Percentiles rank a stretch among this genome's conserved stretches.
Conservation (phyloP, 2,888 invertebrate species). For the Eupithecia tripunctaria region DNA sequence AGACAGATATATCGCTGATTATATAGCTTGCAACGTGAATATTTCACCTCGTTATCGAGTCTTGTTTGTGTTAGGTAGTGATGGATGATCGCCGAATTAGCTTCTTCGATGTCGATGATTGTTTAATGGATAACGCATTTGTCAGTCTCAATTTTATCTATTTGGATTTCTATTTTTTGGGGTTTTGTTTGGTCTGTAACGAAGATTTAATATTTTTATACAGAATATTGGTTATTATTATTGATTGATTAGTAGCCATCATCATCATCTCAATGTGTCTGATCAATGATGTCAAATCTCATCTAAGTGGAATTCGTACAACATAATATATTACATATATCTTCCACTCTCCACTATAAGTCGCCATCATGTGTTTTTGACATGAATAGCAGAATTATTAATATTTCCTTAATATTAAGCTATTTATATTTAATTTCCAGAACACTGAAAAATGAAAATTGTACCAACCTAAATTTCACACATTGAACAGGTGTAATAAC, state of each 20-base stretch:
- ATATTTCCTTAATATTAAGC: not conserved
- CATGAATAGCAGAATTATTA: too few species aligned
- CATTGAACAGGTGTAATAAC: too few species aligned
- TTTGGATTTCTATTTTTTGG: not conserved
- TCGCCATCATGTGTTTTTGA: too few species aligned
- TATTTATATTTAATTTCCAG: not conserved
- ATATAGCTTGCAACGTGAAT: constrained; percentile 82
- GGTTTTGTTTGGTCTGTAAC: not conserved
- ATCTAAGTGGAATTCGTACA: not conserved
- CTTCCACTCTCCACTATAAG: too few species aligned
- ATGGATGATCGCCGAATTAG: constrained; percentile 62
- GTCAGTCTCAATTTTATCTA: constrained; percentile 4
- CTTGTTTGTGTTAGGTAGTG: constrained; percentile 84
- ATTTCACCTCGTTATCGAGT: constrained; percentile 85
- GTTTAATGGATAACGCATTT: constrained; percentile 28
- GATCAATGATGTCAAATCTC: too few species aligned
- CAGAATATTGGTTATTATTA: not conserved
- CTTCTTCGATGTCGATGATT: constrained; percentile 65
- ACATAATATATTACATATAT: not conserved
- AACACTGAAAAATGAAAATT: not conserved
- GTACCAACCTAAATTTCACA: not conserved
- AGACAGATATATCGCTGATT: constrained; percentile 71
- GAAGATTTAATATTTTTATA: not conserved
- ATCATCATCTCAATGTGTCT: too few species aligned
- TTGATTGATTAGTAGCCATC: not conserved